Percentiles rank a stretch among this genome's conserved stretches.
Evolutionary conservation across 30 jellyfish, hydroid and myxozoan species (phyloP).

Genomic region (Hydractinia echinata): DNA sequence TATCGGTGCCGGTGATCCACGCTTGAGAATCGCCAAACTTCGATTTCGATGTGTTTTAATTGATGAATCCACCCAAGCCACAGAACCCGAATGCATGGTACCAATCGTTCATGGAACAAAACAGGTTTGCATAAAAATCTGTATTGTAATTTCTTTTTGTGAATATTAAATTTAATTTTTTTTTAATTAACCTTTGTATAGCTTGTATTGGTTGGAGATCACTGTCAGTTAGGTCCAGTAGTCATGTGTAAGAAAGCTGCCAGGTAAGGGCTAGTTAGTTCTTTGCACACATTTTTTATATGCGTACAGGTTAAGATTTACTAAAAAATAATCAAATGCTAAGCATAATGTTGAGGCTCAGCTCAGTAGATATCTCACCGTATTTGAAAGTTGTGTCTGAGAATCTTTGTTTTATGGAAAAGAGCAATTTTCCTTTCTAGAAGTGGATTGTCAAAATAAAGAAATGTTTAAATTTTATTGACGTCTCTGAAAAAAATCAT

Average conservation of each 20-base stretch:
- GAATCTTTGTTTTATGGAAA: no score
- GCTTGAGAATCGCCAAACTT: conserved; percentile 68
- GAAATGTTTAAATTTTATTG: no score
- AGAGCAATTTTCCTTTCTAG: no score
- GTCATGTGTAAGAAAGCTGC: conserved; percentile 99
- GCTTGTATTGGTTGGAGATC: conserved; percentile 99
- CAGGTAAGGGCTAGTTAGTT: conserved; percentile 35
- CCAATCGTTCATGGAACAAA: conserved; percentile 97
- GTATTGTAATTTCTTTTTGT: neutral
- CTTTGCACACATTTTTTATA: neutral
- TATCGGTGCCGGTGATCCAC: conserved; percentile 99
- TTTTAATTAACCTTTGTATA: neutral
- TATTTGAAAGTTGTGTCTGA: no score
- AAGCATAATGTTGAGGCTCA: no score
- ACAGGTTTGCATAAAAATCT: conserved; percentile 53
- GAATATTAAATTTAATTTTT: neutral
- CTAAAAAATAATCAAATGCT: no score
- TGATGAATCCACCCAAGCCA: conserved; percentile 99
- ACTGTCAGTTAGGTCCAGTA: conserved; percentile 99
- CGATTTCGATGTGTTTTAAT: conserved; percentile 95
- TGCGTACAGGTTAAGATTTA: no score
- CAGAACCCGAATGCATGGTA: conserved; percentile 99
- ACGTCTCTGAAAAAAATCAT: no score
- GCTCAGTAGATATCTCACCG: no score
- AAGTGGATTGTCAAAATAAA: no score